Evolutionary conservation across 2,888 invertebrate genomes (phyloP).

Genomic region (Thereva unica): DNA sequence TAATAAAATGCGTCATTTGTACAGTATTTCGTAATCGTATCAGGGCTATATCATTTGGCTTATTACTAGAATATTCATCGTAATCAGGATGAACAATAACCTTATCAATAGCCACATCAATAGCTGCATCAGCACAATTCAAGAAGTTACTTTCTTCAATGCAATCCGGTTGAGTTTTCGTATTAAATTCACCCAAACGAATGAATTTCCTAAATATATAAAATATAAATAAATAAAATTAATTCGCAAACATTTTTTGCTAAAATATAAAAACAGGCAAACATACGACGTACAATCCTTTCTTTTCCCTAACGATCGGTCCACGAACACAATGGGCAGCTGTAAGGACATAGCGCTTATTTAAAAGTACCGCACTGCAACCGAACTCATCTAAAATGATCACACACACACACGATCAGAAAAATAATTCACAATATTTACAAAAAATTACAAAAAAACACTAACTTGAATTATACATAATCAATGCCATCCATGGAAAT

Average conservation of each 20-base stretch:
- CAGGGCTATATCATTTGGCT: slow-evolving; percentile 65
- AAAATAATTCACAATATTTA: background rate
- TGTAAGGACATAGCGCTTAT: slow-evolving; percentile 63
- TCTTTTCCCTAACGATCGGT: slow-evolving; percentile 59
- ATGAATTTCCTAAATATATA: slow-evolving; percentile 55
- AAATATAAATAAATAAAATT: slow-evolving; percentile 6
- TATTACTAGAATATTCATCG: slow-evolving; percentile 59
- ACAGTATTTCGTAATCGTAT: slow-evolving; percentile 52
- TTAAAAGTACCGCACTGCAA: slow-evolving; percentile 67
- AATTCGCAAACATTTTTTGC: too few species aligned
- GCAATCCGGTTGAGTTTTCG: slow-evolving; percentile 66
- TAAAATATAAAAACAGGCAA: too few species aligned
- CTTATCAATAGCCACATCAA: slow-evolving; percentile 67
- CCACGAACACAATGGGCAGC: slow-evolving; percentile 68
- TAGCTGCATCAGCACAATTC: slow-evolving; percentile 67
- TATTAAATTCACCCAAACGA: slow-evolving; percentile 70
- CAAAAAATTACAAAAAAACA: background rate
- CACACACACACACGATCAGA: background rate
- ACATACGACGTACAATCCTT: slow-evolving; percentile 61
- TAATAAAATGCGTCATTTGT: slow-evolving; percentile 61
- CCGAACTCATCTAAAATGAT: slow-evolving; percentile 60
- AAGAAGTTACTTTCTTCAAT: slow-evolving; percentile 55
- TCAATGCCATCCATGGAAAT: slow-evolving; percentile 67
- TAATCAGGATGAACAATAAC: slow-evolving; percentile 68
- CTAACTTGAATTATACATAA: slow-evolving; percentile 63